Evolutionary conservation across 2,797 vertebrate species (phyloP), one percentile per base, ranked within the genome.

Genomic region (Melanotaenia trifasciata): DNA sequence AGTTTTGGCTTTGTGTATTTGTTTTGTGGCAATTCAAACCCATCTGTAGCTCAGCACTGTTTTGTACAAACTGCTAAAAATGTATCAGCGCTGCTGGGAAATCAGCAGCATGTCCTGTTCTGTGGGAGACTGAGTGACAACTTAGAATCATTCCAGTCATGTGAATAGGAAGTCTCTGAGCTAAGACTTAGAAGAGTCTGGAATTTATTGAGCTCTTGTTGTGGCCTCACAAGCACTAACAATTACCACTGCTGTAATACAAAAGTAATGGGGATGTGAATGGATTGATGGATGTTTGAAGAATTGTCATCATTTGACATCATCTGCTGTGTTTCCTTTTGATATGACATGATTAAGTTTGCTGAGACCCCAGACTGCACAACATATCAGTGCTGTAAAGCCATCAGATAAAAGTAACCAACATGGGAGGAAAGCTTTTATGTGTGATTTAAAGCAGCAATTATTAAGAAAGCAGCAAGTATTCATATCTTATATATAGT

Each of bases 11-110:
- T 79, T 87, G 60, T 74, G 73, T 58, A 78, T 67, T 54, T 3
- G 58, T 76, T 77, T 78, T 83, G 83, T 81, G 69, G 70, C 47
- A 8, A 76, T 75, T 80, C 67, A 60, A 83, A 80, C 79, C 85
- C 73, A 66, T 81, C 73, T 75, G 74, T 47, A 79, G 73, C 74
- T 70, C 67, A 1, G 58, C 47, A 51, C 43, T 73, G 71, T 73
- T 86, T 82, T 64, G 59, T 72, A 38, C 63, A 74, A 79, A 79
- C 81, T 72, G 76, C 74, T 78, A 79, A 79, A 87, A 85, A 86
- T 74, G 79, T 76, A 76, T 70, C 76, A 30, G 73, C 4, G 76
- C 83, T 79, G 76, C 80, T 56, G 78, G 78, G 77, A 85, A 74
- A 2, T 60, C 65, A 65, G 56, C 74, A 73, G 73, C 70, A 64